Percentiles rank a stretch among this genome's conserved stretches.
Conservation (phyloP, 1,140 invertebrate genomes). For the Acromyrmex heyeri region DNA sequence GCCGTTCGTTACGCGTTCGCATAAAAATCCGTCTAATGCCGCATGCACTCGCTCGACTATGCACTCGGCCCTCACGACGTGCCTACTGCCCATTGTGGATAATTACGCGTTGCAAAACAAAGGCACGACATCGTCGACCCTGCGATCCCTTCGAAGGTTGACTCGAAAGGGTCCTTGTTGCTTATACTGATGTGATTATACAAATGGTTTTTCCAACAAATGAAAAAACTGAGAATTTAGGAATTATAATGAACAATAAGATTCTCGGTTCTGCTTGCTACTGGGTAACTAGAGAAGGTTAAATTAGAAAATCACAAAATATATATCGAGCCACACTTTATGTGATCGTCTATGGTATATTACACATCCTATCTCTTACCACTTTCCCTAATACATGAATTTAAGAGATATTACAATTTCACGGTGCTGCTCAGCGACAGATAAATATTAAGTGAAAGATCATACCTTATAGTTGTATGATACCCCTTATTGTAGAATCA, state of each 20-base stretch:
- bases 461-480: conserved; percentile 13
- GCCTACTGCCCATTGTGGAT: conserved; percentile 72
- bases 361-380: conserved; percentile 4
- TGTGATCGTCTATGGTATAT: neutral
- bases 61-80: conserved; percentile 52
- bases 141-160: conserved; percentile 67
- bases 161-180: conserved; percentile 9
- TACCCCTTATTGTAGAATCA: conserved; percentile 26
- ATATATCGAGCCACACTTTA: neutral
- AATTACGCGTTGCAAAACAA: conserved; percentile 84
- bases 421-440: conserved; percentile 27
- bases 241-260: neutral
- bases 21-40: conserved; percentile 73
- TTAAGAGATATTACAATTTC: conserved; percentile 34
- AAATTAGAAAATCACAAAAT: conserved; percentile 10
- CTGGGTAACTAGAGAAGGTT: neutral
- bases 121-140: conserved; percentile 79
- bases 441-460: conserved; percentile 46
- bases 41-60: conserved; percentile 69
- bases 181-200: neutral
- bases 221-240: neutral
- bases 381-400: conserved; percentile 41
- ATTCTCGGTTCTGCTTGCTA: neutral
- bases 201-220: neutral
- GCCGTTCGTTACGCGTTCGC: conserved; percentile 77